Conservation (phyloP, 2,888 invertebrate genomes). For the Acrobasis suavella region DNA sequence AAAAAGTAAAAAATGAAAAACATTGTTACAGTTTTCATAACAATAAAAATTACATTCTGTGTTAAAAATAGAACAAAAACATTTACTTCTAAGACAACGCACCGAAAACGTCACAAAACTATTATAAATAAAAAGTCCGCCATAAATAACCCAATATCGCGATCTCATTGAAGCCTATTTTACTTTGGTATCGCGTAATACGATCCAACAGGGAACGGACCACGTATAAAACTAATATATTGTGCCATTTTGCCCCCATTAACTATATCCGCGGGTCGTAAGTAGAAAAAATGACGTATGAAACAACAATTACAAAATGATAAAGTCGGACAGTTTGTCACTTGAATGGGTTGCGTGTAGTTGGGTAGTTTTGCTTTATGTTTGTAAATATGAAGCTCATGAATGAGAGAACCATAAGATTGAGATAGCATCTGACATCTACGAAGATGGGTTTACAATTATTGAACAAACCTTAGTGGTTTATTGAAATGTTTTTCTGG, state of each 20-base stretch:
- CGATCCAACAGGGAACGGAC: slow-evolving; percentile 45
- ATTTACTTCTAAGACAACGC: not conserved
- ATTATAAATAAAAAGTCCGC: slow-evolving; percentile 38
- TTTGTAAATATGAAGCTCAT: not conserved
- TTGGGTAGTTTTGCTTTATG: not conserved
- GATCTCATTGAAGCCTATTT: slow-evolving; percentile 49
- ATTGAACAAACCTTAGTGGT: no score
- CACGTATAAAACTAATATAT: slow-evolving; percentile 65
- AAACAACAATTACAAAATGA: slow-evolving; percentile 14
- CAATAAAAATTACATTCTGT: no score
- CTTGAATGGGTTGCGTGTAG: not conserved
- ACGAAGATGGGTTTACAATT: no score
- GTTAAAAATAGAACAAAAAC: not conserved
- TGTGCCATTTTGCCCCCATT: slow-evolving; percentile 56
- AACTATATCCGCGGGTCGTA: slow-evolving; percentile 43
- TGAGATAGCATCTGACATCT: no score
- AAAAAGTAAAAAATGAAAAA: no score
- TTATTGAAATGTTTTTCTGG: no score
- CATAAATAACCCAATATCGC: slow-evolving; percentile 53
- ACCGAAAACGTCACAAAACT: slow-evolving; percentile 35
- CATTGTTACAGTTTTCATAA: no score
- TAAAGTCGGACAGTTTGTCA: slow-evolving; percentile 10
- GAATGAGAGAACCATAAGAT: no score
- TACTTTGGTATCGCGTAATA: slow-evolving; percentile 50
- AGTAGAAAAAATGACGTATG: slow-evolving; percentile 21